These are phyloP conservation scores for Drosophila anomalipes DNA, from an alignment of 2,888 invertebrate genomes.

Conservation along the genomic window DNA sequence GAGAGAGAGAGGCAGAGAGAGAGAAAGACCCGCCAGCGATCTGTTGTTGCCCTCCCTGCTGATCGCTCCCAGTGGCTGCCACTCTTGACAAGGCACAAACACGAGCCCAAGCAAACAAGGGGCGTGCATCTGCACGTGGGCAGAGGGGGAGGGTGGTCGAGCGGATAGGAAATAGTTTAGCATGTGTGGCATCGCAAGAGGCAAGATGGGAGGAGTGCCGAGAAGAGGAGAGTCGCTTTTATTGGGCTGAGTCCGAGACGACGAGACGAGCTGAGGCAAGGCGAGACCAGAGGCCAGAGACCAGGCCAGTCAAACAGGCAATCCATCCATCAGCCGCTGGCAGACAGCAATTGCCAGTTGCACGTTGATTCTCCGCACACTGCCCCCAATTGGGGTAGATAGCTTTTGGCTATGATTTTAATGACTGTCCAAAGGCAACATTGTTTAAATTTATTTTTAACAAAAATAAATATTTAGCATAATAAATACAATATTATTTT, in stretches of 20 bases:
- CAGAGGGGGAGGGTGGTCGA: constrained; percentile 5
- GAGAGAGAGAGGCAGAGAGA: not conserved
- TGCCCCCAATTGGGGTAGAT: constrained; percentile 21
- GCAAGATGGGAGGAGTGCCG: not conserved
- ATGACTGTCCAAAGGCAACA: not conserved
- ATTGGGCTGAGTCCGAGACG: constrained; percentile 21
- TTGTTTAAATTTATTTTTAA: not conserved
- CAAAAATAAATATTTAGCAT: not conserved
- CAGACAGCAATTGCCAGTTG: constrained; percentile 76
- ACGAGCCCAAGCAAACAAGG: constrained; percentile 75
- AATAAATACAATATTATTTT: not conserved
- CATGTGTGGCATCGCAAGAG: constrained; percentile 71
- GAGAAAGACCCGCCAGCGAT: constrained; percentile 32
- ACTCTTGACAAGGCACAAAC: constrained; percentile 69
- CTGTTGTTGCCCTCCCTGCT: constrained; percentile 19
- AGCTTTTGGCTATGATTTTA: not conserved
- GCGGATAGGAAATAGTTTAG: constrained; percentile 64
- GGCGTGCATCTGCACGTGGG: constrained; percentile 50
- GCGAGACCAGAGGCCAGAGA: not conserved
- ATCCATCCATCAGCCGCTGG: constrained; percentile 79
- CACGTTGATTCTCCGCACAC: constrained; percentile 52
- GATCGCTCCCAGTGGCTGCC: constrained; percentile 53
- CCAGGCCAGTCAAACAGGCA: constrained; percentile 75
- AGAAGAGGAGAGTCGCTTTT: constrained; percentile 7
- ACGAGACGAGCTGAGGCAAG: constrained; percentile 38